Percentiles rank a stretch among this genome's conserved stretches.
These are phyloP conservation scores for Eupithecia centaureata DNA, from an alignment of 2,888 invertebrate species.

Conservation along the genomic window DNA sequence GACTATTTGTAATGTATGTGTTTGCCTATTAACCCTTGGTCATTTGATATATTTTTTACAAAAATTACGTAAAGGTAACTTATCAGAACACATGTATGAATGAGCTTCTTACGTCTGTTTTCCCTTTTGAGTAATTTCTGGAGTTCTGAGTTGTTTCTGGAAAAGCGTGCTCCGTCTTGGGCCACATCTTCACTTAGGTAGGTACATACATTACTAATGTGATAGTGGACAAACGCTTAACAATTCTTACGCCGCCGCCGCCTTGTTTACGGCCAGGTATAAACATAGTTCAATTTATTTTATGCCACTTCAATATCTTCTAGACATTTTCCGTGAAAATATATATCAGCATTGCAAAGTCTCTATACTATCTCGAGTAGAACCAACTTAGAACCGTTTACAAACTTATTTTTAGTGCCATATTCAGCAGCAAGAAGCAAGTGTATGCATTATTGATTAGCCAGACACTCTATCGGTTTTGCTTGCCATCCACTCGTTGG, in stretches of 20 bases:
- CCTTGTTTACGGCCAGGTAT: too few species aligned
- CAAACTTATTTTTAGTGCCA: slow-evolving; percentile 17
- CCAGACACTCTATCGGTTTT: slow-evolving; percentile 47
- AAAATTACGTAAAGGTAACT: too few species aligned
- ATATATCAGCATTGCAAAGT: neutral
- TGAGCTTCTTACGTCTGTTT: too few species aligned
- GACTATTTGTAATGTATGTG: slow-evolving; percentile 49
- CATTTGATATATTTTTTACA: neutral
- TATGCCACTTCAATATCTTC: neutral
- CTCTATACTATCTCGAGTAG: neutral
- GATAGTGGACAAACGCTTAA: too few species aligned
- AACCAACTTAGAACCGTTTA: slow-evolving; percentile 15
- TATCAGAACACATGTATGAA: too few species aligned
- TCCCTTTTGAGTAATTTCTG: too few species aligned
- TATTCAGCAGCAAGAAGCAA: slow-evolving; percentile 21
- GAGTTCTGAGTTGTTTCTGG: too few species aligned
- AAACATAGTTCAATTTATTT: neutral
- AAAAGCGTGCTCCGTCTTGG: too few species aligned
- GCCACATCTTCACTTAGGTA: too few species aligned
- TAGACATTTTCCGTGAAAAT: neutral
- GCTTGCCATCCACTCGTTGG: slow-evolving; percentile 49
- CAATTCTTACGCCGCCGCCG: too few species aligned
- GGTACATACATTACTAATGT: too few species aligned
- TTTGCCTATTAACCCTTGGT: slow-evolving; percentile 20
- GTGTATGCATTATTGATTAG: slow-evolving; percentile 55